Evolutionary conservation across 1,140 invertebrate species (phyloP).

Genomic region (Thereuonema tuberculata): DNA sequence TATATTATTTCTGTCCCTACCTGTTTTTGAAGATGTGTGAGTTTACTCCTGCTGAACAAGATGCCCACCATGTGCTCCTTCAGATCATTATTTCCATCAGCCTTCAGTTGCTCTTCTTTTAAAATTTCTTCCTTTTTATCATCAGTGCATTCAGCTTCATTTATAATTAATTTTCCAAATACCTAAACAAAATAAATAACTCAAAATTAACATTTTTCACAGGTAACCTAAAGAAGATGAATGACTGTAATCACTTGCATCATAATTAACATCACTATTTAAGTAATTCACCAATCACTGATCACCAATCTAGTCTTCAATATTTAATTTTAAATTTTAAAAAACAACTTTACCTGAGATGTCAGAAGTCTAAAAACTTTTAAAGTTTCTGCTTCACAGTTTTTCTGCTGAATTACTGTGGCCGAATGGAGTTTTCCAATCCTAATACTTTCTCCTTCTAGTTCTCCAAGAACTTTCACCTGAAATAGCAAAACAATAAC

Average conservation of each 20-base stretch:
- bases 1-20: slow-evolving; percentile 33
- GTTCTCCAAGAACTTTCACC: slow-evolving; percentile 39
- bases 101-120: slow-evolving; percentile 31
- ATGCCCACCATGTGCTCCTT: slow-evolving; percentile 95
- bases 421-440: slow-evolving; percentile 27
- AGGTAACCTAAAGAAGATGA: too few relatives aligned
- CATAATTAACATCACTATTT: too few relatives aligned
- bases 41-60: slow-evolving; percentile 81
- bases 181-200: slow-evolving; percentile 42
- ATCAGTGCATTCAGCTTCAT: slow-evolving; percentile 26
- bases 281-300: too few relatives aligned
- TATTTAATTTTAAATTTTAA: too few relatives aligned
- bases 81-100: slow-evolving; percentile 65
- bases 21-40: slow-evolving; percentile 89
- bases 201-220: too few relatives aligned
- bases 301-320: too few relatives aligned
- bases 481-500: background rate
- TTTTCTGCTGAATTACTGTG: slow-evolving; percentile 57
- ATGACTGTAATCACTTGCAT: too few relatives aligned
- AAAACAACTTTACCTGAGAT: slow-evolving; percentile 65
- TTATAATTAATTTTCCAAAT: slow-evolving; percentile 74
- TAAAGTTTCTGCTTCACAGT: slow-evolving; percentile 82
- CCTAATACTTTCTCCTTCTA: slow-evolving; percentile 35
- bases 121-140: slow-evolving; percentile 27
- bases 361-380: slow-evolving; percentile 88